phyloP scores from a whole-genome alignment of 2,888 invertebrate species.

The Melikaiella ostensackeni region DNA sequence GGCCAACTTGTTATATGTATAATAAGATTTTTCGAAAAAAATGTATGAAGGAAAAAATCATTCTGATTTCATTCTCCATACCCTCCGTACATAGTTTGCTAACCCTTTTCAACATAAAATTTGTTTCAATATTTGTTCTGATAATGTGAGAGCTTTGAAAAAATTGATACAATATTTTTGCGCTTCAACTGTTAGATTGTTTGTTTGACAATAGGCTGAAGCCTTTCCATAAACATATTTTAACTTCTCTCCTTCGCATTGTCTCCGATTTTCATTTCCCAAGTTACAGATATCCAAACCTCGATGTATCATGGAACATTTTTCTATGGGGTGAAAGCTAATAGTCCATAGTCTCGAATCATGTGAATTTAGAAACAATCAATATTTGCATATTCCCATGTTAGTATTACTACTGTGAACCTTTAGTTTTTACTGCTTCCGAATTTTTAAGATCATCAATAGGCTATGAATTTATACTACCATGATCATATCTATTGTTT shows the following conservation, averaged over 20 bases:
- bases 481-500: not conserved
- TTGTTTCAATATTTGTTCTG: too few species aligned
- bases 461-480: not conserved
- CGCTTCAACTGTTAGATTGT: too few species aligned
- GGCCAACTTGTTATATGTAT: too few species aligned
- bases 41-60: too few species aligned
- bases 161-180: too few species aligned
- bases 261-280: not conserved
- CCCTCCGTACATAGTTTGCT: too few species aligned
- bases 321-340: not conserved
- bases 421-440: not conserved
- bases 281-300: not conserved
- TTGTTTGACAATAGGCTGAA: not conserved
- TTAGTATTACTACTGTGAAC: not conserved
- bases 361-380: constrained; percentile 6
- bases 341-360: not conserved
- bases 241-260: not conserved
- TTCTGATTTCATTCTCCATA: too few species aligned
- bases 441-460: not conserved
- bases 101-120: too few species aligned
- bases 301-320: not conserved
- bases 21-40: too few species aligned
- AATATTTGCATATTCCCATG: constrained; percentile 31
- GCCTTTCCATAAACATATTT: not conserved
- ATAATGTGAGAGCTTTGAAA: too few species aligned